Base-by-base conservation (phyloP, 2,888 invertebrate species). In the Amphipoea lucens region DNA sequence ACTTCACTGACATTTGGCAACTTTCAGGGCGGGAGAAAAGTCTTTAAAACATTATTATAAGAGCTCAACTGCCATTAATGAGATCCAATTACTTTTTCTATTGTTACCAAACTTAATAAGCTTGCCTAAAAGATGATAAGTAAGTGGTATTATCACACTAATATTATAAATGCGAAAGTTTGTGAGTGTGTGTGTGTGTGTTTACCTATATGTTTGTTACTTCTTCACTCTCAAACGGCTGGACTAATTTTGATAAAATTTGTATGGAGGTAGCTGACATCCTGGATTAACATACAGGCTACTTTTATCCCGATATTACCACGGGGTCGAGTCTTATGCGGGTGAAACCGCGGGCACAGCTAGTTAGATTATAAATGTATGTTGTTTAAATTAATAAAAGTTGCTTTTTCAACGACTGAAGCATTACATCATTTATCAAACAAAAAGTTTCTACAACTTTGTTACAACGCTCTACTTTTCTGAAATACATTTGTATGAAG, bases 391-490 rank as follows among this genome's bases (percentile, higher is more conserved):
- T 76, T 62, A 54, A 80, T 74, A 62, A 40, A 76, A 23, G 23
- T 76, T 45, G 60, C 5, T 54, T 62, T 62, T 76, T 29, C 42
- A 57, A n/a, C 54, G 42, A 77, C 69, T 63, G 29, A 68, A 77
- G 40, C 45, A 54, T 81, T 81, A 57, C 62, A 57, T 68, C 23
- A 77, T 83, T 63, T 65, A 83, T 48, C 23, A 82, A 68, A 77
- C 40, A 77, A 82, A 68, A 82, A 57, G 60, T 62, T 62, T 54
- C 40, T 20, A 69, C 54, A 77, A 83, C 62, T 76, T 45, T 45
- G 48, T 68, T 82, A 70, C 63, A 68, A 57, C 54, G 62, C 14
- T 63, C 68, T 36, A 82, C 81, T 81, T 60, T 81, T 83, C 68
- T 29, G 77, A 76, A 77, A 81, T 83, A 77, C 14, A 66, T 74